Evolutionary conservation across 2,888 invertebrate species (phyloP), one percentile per base, ranked within the genome.

Genomic region (Conistra vaccinii): DNA sequence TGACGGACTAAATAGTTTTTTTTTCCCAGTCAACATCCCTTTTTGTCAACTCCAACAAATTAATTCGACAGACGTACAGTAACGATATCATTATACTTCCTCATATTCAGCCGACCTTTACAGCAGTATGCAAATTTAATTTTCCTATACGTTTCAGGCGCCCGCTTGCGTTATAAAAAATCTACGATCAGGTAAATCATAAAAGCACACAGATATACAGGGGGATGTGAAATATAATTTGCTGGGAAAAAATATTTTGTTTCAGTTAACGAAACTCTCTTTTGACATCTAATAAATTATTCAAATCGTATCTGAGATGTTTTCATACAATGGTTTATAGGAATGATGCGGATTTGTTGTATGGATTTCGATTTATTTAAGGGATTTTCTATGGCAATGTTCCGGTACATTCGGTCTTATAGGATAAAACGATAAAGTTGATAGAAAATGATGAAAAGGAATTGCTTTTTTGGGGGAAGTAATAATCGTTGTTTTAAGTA

Each of bases 151-250:
- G 79, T 85, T 83, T 83, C 84, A 80, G 78, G 70, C 65, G 80
- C 73, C 75, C 82, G 83, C 78, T 73, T 79, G 77, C 70, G 88
- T 87, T 89, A 89, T 90, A 90, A 91, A 91, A 86, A 91, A 85
- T 89, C 87, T 88, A 89, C 88, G 89, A 85, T 83, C 89, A 89
- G 87, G 90, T 91, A 89, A 90, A 89, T 89, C 91, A 90, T 90
- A 89, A 91, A 88, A 85, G 74, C 73, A 80, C 76, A 71, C 73
- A 70, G 67, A 82, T 68, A 73, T 78, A 73, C 63, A 71, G 48
- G n/a, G 69, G 57, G 66, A 83, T 75, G 77, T 73, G 74, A 80
- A 87, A 85, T 81, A 85, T 87, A 87, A 89, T 89, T 88, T 86
- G 69, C 78, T 79, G 72, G 73, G 61, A 55, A 73, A 78, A 73